A percentile compares a stretch with the other conserved stretches of the same genome.
phyloP scores from a whole-genome alignment of 2,888 invertebrate species.

The Acronicta leporina region DNA sequence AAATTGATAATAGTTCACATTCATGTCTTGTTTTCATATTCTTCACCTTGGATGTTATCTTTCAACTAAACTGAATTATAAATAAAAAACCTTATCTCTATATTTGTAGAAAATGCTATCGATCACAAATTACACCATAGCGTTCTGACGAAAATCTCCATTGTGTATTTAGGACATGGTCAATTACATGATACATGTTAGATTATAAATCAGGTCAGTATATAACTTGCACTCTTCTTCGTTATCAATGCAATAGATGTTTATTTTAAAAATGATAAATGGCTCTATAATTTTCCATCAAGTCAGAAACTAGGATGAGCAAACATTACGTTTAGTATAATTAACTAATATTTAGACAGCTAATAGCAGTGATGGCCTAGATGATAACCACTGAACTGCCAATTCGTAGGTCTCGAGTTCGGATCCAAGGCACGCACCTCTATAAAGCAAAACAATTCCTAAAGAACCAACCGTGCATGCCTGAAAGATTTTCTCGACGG shows the following conservation, averaged over 20 bases:
- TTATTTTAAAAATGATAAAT: slow-evolving; percentile 31
- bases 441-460: no score
- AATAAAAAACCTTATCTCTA: slow-evolving; percentile 57
- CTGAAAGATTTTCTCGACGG: no score
- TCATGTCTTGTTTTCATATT: slow-evolving; percentile 37
- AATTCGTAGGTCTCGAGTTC: no score
- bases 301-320: slow-evolving; percentile 13
- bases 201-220: slow-evolving; percentile 58
- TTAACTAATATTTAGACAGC: not conserved
- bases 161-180: slow-evolving; percentile 72
- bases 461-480: no score
- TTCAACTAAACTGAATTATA: slow-evolving; percentile 56
- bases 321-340: slow-evolving; percentile 7
- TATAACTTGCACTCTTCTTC: slow-evolving; percentile 33
- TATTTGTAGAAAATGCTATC: slow-evolving; percentile 62
- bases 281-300: not conserved
- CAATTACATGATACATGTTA: slow-evolving; percentile 60
- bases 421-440: no score
- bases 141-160: slow-evolving; percentile 57
- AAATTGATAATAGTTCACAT: slow-evolving; percentile 35
- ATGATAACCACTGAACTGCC: no score
- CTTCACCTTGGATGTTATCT: slow-evolving; percentile 61
- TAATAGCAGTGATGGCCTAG: no score
- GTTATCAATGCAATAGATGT: slow-evolving; percentile 30
- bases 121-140: slow-evolving; percentile 53